These are phyloP conservation scores for Oreochromis mossambicus DNA, from an alignment of 2,797 vertebrate genomes.

Conservation along the genomic window DNA sequence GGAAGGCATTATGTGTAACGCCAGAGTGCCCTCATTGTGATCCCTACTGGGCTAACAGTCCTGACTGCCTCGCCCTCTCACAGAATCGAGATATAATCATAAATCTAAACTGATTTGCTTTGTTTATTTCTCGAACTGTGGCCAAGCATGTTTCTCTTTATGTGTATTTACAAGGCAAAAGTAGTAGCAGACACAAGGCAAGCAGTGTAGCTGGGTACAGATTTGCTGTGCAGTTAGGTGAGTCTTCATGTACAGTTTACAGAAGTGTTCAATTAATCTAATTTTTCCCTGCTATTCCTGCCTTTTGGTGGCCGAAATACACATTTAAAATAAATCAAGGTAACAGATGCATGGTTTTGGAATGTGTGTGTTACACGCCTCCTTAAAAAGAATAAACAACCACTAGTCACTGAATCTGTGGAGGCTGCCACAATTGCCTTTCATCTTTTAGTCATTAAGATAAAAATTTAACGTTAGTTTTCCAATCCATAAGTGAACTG, in stretches of 20 bases:
- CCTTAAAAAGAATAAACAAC: not conserved
- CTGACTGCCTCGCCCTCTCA: not conserved
- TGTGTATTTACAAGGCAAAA: not conserved
- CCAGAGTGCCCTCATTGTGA: slow-evolving; percentile 30
- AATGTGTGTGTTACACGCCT: not conserved
- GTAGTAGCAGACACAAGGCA: not conserved
- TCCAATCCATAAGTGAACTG: not conserved
- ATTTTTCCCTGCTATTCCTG: not conserved
- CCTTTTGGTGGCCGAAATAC: not conserved
- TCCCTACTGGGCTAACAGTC: slow-evolving; percentile 27
- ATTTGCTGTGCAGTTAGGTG: not conserved
- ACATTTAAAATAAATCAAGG: not conserved
- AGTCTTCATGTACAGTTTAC: not conserved
- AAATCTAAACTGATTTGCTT: slow-evolving; percentile 28
- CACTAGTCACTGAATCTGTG: not conserved
- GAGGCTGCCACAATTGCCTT: not conserved
- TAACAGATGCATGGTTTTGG: not conserved
- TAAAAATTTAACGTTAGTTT: not conserved
- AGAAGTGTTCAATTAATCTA: not conserved
- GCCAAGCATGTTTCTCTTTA: not conserved
- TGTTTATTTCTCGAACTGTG: not conserved
- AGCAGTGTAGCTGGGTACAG: not conserved
- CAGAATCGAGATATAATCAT: slow-evolving; percentile 2
- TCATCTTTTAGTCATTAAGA: not conserved
- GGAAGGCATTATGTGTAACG: slow-evolving; percentile 33